Base-by-base conservation (phyloP, 2,113 vertebrate species). In the Catharus bicknelli region DNA sequence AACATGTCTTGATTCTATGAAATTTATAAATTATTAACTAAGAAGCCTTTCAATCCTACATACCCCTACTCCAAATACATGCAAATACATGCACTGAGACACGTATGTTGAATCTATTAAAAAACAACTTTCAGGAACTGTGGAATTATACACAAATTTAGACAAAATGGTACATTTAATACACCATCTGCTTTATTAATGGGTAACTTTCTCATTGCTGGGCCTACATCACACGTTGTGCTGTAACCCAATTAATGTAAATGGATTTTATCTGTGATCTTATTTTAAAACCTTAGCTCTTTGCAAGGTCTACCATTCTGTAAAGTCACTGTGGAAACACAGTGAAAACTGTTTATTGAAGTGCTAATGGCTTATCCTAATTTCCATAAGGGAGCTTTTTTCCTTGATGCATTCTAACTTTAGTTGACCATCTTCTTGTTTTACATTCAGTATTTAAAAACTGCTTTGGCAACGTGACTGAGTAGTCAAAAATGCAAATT, bases 141-240 rank as follows among this genome's bases (percentile, higher is more conserved):
- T 38, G 22, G 19, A 72, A 53, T 69, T 16, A 23, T 34, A n/a
- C 9, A 66, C 12, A 47, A 95, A 61, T 20, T 42, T 27, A 42
- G n/a, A 43, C 11, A 67, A 36, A 42, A 18, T 0, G 3, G 10
- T 69, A 22, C 16, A 50, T 72, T 62, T 86, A 85, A 79, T 47
- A 30, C 2, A 17, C 6, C 4, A 27, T 64, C 34, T 73, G 34
- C 12, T 23, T 80, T 69, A 48, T 42, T 90, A 63, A 67, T 51
- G 14, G 20, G 7, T 54, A 66, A n/a, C 8, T 61, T 83, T 21
- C 30, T 74, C 10, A 7, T 48, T 30, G 64, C 57, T 57, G 19
- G 36, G 17, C 36, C 26, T 64, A n/a, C 45, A n/a, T 74, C 36
- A 69, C 16, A 62, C 0, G 0, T 42, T 43, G 16, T 53, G 8